phyloP scores from a whole-genome alignment of 2,113 vertebrate genomes.

The Crotalus viridis region DNA sequence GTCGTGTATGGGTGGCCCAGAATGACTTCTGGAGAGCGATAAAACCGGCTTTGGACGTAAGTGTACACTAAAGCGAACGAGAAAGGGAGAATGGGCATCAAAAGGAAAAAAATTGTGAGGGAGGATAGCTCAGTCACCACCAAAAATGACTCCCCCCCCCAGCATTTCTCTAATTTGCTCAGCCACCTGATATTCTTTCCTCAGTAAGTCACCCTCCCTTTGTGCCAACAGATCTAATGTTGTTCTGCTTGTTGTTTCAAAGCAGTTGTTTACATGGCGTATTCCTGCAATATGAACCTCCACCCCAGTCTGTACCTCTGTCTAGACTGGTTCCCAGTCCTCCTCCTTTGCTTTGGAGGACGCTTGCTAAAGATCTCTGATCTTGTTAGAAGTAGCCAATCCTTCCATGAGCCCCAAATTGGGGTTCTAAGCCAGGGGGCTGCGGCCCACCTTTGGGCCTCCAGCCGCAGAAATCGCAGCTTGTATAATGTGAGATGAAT shows the following conservation, averaged over 20 bases:
- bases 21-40: conserved; percentile 93
- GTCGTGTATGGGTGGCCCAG: conserved; percentile 90
- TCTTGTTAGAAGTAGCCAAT: not conserved
- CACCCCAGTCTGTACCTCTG: not conserved
- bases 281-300: not conserved
- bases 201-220: not conserved
- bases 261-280: not conserved
- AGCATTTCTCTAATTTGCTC: not conserved
- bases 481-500: too few relatives aligned
- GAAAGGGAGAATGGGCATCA: not conserved
- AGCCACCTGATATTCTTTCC: not conserved
- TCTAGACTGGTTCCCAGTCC: not conserved
- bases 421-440: not conserved
- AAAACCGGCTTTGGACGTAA: conserved; percentile 95
- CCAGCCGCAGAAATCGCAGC: too few relatives aligned
- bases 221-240: not conserved
- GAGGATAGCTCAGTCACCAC: not conserved
- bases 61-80: conserved; percentile 75
- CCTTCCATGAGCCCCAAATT: not conserved
- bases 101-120: not conserved
- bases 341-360: not conserved
- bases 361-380: too few relatives aligned
- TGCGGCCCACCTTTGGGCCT: too few relatives aligned
- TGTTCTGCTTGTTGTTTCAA: not conserved
- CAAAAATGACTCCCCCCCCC: not conserved